Evolutionary conservation across 2,113 vertebrate genomes (phyloP), one percentile per base, ranked within the genome.

Genomic region (Indicator maculatus): DNA sequence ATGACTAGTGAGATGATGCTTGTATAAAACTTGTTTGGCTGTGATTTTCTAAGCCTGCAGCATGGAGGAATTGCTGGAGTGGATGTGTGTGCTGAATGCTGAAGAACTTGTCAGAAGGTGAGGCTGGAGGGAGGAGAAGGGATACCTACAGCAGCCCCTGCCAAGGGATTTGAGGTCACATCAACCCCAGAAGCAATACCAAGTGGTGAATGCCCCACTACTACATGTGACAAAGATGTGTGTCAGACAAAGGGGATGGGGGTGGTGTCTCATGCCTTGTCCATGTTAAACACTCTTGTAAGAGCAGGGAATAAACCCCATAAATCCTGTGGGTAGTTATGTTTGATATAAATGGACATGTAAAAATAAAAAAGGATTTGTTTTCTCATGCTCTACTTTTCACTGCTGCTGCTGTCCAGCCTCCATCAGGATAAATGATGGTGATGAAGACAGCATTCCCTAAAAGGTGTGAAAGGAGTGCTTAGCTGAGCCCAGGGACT

Each of bases 1-100:
- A 94, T 90, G 91, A 56, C 77, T 76, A 24, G 85, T 45, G 85
- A 86, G 93, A 77, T 83, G 87, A 63, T 63, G 63, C 75, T 58
- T 74, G 81, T 91, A 24, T 45, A 70, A 53, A 80, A 71, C 65
- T 50, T 73, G 82, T 72, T 89, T 85, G 90, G 41, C 93, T 87
- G 84, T 55, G 89, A 44, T 88, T 94, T 93, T 78, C 11, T 3
- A 83, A 93, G 47, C 90, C 75, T 47, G 79, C 24, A 84, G 66
- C 36, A 8, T 3, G 2, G 38, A 53, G 69, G 93, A 56, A 11
- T 86, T 91, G 64, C 94, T 95, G 89, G 79, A 38, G 63, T 59
- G 74, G 45, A 8, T 81, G 30, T 60, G 41, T 2, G 9, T 65
- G 87, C 30, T 59, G 84, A 88, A 65, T 65, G 70, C 53, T 1